Evolutionary conservation across 35 echinoderm and acorn worm species (phyloP).

Genomic region (Anneissia japonica): DNA sequence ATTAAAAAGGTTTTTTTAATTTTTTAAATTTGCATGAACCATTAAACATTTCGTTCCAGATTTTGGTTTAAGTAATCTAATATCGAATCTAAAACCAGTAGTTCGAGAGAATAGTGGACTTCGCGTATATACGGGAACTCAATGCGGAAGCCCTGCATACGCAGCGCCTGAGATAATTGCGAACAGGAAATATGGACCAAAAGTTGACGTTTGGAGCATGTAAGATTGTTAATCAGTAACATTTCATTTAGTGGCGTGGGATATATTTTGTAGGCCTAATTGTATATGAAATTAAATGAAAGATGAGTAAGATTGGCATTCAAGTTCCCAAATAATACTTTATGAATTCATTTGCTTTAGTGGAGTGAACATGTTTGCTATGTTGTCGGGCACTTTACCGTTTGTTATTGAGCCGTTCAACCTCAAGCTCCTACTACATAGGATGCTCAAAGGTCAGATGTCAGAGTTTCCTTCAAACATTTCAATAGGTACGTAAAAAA

Average conservation of each 20-base stretch:
- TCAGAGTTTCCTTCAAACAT: constrained; percentile 51
- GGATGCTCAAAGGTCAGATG: constrained; percentile 71
- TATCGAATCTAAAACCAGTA: constrained; percentile 7
- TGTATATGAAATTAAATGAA: no score
- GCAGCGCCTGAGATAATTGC: constrained; percentile 92
- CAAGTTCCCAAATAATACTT: no score
- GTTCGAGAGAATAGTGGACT: neutral
- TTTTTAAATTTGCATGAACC: no score
- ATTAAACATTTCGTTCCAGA: constrained; percentile 44
- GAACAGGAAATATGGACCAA: constrained; percentile 82
- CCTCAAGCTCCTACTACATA: constrained; percentile 58
- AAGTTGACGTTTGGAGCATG: constrained; percentile 99
- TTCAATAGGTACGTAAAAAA: constrained; percentile 48
- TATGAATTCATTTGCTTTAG: constrained; percentile 31
- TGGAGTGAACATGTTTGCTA: constrained; percentile 83
- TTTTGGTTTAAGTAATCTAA: constrained; percentile 84
- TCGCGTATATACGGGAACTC: constrained; percentile 36
- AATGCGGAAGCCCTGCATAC: constrained; percentile 95
- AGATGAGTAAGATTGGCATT: no score
- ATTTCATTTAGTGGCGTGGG: no score
- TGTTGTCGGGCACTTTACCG: constrained; percentile 74
- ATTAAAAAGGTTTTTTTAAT: no score
- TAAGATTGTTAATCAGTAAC: constrained; percentile 21
- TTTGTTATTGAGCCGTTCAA: constrained; percentile 92
- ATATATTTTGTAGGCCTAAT: no score